A percentile compares a stretch with the other conserved stretches of the same genome.
Conservation (phyloP, 2,113 vertebrate species). For the Pristiophorus japonicus region DNA sequence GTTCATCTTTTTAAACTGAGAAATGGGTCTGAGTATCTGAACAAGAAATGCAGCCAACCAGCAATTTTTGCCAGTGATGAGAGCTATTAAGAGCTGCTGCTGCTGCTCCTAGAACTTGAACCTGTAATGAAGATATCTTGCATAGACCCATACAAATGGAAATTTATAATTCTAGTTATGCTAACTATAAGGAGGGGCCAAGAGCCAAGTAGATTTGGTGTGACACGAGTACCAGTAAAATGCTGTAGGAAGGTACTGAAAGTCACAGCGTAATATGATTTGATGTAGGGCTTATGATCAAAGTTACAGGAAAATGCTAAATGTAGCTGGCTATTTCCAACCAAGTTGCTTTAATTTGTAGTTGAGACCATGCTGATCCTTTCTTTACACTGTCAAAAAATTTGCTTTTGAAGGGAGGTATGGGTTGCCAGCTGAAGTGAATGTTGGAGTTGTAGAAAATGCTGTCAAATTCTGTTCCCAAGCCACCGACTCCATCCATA, state of each 20-base stretch:
- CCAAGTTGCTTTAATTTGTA: background rate
- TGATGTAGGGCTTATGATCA: no score
- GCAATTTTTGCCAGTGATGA: background rate
- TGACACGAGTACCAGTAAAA: background rate
- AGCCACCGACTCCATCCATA: no score
- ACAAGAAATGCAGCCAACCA: background rate
- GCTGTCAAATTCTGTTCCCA: no score
- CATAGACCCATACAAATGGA: background rate
- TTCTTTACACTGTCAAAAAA: background rate
- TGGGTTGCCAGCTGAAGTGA: background rate
- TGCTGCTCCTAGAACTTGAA: background rate
- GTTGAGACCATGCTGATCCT: background rate
- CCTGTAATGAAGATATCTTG: background rate
- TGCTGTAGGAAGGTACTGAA: background rate
- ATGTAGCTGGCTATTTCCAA: background rate
- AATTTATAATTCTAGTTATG: background rate
- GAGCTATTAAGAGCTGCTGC: background rate
- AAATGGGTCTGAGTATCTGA: background rate
- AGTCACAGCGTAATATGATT: background rate
- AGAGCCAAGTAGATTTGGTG: background rate
- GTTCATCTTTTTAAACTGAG: background rate
- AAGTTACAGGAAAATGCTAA: background rate
- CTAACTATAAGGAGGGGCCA: background rate
- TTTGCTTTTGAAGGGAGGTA: background rate
- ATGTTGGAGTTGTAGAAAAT: background rate